phyloP scores from a whole-genome alignment of 1,140 invertebrate genomes.

The Rhyacophila brunnea region DNA sequence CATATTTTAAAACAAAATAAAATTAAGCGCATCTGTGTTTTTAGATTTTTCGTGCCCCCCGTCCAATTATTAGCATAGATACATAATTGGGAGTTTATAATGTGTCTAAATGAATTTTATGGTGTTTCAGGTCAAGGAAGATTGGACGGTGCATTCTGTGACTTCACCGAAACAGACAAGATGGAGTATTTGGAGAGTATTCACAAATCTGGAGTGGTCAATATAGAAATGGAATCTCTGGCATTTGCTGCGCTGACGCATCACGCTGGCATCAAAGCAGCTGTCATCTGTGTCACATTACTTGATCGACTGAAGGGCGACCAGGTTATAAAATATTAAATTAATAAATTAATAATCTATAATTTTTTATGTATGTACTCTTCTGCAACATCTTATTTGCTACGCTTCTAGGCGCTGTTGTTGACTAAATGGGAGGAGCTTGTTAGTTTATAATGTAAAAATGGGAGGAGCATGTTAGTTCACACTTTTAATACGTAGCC shows the following conservation, averaged over 20 bases:
- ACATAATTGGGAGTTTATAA: too few relatives aligned
- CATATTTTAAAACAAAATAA: too few relatives aligned
- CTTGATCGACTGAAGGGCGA: slow-evolving; percentile 93
- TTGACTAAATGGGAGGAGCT: too few relatives aligned
- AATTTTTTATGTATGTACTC: slow-evolving; percentile 11
- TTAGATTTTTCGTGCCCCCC: too few relatives aligned
- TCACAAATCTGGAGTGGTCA: slow-evolving; percentile 78
- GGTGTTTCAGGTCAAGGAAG: slow-evolving; percentile 76
- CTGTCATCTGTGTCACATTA: slow-evolving; percentile 89
- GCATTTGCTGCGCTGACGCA: slow-evolving; percentile 92
- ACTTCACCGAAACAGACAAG: slow-evolving; percentile 87
- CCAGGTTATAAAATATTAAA: slow-evolving; percentile 63
- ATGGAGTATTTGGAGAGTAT: slow-evolving; percentile 81
- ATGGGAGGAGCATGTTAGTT: too few relatives aligned
- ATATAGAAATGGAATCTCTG: slow-evolving; percentile 97
- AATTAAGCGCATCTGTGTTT: too few relatives aligned
- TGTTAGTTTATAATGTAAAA: too few relatives aligned
- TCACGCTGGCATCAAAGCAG: slow-evolving; percentile 90
- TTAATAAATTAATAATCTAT: slow-evolving; percentile 6
- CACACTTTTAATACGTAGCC: too few relatives aligned
- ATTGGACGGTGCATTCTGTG: slow-evolving; percentile 95
- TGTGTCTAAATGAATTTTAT: too few relatives aligned
- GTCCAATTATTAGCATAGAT: too few relatives aligned
- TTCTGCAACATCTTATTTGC: too few relatives aligned
- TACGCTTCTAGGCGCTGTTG: too few relatives aligned